Evolutionary conservation across 2,797 vertebrate genomes (phyloP).

Genomic region (Phalanger gymnotis): DNA sequence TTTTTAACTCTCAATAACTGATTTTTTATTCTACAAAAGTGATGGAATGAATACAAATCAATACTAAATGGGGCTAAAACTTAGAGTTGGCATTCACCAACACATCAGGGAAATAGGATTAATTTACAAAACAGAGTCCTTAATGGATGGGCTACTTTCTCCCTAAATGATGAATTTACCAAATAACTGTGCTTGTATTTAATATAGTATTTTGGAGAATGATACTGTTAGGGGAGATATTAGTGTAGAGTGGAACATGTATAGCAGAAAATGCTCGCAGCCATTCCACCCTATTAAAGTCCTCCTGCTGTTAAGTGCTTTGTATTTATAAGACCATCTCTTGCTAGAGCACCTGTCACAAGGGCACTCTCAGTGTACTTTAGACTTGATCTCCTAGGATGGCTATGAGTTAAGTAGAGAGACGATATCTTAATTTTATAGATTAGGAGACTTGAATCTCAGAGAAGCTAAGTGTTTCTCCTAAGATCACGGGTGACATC

Average conservation of each 20-base stretch:
- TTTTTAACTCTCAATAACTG: constrained; percentile 39
- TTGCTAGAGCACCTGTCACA: constrained; percentile 24
- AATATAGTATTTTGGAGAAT: background rate
- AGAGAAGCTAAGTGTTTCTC: constrained; percentile 27
- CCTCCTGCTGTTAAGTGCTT: constrained; percentile 38
- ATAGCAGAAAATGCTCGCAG: background rate
- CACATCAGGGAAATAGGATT: background rate
- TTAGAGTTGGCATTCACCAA: constrained; percentile 37
- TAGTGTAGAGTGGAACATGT: constrained; percentile 8
- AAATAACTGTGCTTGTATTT: background rate
- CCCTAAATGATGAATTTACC: constrained; percentile 24
- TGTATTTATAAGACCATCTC: constrained; percentile 39
- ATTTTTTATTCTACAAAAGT: constrained; percentile 49
- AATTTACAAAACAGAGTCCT: background rate
- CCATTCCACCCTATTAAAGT: background rate
- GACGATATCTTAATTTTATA: constrained; percentile 34
- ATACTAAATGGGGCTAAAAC: constrained; percentile 44
- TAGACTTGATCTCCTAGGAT: constrained; percentile 42
- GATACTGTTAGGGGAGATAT: background rate
- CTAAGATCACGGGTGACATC: background rate
- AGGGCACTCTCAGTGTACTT: constrained; percentile 34
- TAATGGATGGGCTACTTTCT: constrained; percentile 32
- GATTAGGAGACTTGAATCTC: constrained; percentile 33
- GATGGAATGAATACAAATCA: background rate
- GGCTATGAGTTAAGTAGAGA: constrained; percentile 26